These are phyloP conservation scores for Borostomias antarcticus DNA, from an alignment of 2,797 vertebrate species.

Conservation along the genomic window DNA sequence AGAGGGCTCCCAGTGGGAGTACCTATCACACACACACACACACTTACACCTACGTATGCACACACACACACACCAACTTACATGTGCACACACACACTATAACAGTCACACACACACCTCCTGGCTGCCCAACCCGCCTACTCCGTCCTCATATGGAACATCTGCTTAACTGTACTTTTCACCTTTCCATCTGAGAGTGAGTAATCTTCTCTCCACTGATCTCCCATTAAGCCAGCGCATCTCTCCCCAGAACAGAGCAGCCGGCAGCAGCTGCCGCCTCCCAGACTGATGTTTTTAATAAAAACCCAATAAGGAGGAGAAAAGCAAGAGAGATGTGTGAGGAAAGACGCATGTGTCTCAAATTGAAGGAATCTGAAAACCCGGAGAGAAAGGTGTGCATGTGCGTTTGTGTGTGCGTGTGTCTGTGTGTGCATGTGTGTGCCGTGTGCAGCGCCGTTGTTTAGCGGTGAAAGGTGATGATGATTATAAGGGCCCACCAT, in stretches of 20 bases:
- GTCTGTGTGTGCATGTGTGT: conserved; percentile 23
- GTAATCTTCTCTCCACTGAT: conserved; percentile 61
- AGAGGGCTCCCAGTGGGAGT: conserved; percentile 47
- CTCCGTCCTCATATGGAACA: conserved; percentile 52
- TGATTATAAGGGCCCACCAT: no score
- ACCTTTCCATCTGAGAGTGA: conserved; percentile 56
- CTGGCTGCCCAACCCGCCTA: conserved; percentile 31
- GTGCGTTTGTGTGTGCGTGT: conserved; percentile 22
- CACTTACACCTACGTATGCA: conserved; percentile 8
- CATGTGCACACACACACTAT: conserved; percentile 2
- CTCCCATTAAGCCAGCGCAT: conserved; percentile 56
- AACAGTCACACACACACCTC: conserved; percentile 5
- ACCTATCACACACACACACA: conserved; percentile 38
- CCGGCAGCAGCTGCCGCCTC: conserved; percentile 55
- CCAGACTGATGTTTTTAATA: conserved; percentile 70
- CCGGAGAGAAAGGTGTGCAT: conserved; percentile 35
- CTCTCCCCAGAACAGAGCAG: conserved; percentile 60
- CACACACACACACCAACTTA: conserved; percentile 5
- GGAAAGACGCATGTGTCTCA: conserved; percentile 51
- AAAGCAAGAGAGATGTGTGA: conserved; percentile 17
- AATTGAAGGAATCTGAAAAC: conserved; percentile 50
- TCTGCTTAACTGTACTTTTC: conserved; percentile 63
- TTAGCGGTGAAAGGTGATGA: no score
- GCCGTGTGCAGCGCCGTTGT: no score
- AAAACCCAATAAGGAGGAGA: conserved; percentile 58